Evolutionary conservation across 2,888 invertebrate genomes (phyloP).

Genomic region (Brachypalpus laphriformis): DNA sequence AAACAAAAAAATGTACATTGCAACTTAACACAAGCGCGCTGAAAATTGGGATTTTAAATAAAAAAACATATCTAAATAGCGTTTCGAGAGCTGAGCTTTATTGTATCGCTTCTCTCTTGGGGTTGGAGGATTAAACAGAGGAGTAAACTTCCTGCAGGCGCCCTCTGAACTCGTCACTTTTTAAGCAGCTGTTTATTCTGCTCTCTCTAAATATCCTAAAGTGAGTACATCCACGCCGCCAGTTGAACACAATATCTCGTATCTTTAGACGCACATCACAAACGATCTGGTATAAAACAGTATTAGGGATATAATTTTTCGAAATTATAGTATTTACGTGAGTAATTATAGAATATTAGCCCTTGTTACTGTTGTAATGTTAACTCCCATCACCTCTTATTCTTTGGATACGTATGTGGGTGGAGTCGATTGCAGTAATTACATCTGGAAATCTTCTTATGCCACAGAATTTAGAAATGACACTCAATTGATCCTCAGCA

Average conservation of each 20-base stretch:
- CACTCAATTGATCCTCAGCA: background rate
- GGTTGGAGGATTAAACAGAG: background rate
- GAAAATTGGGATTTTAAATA: too few species aligned
- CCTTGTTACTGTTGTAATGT: background rate
- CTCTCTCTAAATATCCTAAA: slow-evolving; percentile 15
- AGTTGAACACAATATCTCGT: slow-evolving; percentile 13
- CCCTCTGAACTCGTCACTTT: too few species aligned
- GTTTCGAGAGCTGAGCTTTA: background rate
- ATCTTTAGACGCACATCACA: background rate
- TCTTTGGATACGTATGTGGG: background rate
- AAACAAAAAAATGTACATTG: background rate
- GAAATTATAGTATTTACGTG: background rate
- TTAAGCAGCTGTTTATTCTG: background rate
- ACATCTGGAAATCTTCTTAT: background rate
- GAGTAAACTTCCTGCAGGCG: too few species aligned
- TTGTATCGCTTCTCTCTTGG: background rate
- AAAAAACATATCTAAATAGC: too few species aligned
- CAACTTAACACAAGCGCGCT: background rate
- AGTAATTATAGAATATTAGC: background rate
- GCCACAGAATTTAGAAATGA: background rate
- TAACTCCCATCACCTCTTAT: background rate
- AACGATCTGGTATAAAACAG: slow-evolving; percentile 1
- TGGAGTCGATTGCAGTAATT: too few species aligned
- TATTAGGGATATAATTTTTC: background rate
- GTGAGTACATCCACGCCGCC: slow-evolving; percentile 2